Base-by-base conservation (phyloP, 1,140 invertebrate genomes). In the Leptopilina clavipes region DNA sequence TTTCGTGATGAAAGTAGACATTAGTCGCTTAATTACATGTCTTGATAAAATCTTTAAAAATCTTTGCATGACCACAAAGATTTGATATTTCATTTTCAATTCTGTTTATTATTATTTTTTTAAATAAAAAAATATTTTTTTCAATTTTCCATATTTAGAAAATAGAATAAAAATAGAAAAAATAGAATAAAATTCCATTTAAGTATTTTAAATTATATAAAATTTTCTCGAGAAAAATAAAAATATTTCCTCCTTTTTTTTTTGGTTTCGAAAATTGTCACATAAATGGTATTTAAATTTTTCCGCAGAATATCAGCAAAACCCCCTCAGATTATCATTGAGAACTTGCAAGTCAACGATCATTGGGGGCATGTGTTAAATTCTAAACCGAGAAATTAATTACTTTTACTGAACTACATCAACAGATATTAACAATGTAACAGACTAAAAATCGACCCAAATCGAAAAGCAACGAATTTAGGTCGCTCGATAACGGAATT, bases 401-500 rank as follows among this genome's bases (percentile, higher is more conserved):
- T 37, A 37, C 22, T 31, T 65, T 65, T 65, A 31, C 59, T 31
- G 9, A 65, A 65, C 22, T 25, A n/a, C 5, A 12, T 3, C 22
- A n/a, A n/a, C n/a, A 31, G 0, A 14, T 65, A 31, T 37, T 65
- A 31, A 31, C 25, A 65, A 25, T 71, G 43, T 25, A 71, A 45
- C 11, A 17, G 43, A 71, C 37, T 71, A 71, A 71, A 71, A 71
- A 71, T 71, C 70, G 43, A 71, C 43, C 70, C 43, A 45, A 71
- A 71, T 71, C 17, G 37, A 71, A 71, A 44, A 44, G 70, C 37
- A 18, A 40, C n/a, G 43, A 44, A 81, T 82, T 79, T 70, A 75
- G 78, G 52, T 75, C 79, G 76, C 77, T 83, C 81, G 77, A 81
- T 84, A 84, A 84, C 81, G 82, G 79, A 75, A 80, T 73, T 73